Evolutionary conservation across 2,113 vertebrate species (phyloP).

Genomic region (Fregetta grallaria): DNA sequence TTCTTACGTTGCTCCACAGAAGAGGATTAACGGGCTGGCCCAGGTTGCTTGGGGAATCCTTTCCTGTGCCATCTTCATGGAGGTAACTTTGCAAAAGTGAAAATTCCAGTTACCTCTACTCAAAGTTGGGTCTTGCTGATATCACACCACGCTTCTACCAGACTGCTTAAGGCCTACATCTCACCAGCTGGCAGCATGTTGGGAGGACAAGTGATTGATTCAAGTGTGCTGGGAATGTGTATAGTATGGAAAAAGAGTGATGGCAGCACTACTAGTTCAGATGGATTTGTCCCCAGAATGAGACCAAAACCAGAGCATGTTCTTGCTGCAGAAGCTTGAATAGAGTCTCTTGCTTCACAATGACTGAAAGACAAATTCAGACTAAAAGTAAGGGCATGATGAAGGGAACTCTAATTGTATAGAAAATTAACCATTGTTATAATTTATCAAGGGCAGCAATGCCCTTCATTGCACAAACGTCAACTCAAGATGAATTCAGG

Average conservation of each 20-base stretch:
- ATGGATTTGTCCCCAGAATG: neutral
- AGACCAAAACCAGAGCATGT: neutral
- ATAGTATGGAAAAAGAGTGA: neutral
- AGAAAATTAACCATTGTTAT: slow-evolving; percentile 6
- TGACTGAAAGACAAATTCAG: slow-evolving; percentile 26
- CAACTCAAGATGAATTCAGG: neutral
- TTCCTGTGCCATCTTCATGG: neutral
- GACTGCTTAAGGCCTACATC: neutral
- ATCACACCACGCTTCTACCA: neutral
- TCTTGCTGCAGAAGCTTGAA: neutral
- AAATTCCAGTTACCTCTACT: neutral
- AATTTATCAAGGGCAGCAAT: neutral
- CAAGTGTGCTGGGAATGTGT: neutral
- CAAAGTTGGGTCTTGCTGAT: neutral
- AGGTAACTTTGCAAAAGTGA: neutral
- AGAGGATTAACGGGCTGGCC: neutral
- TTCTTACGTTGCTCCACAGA: neutral
- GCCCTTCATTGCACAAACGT: neutral
- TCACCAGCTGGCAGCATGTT: neutral
- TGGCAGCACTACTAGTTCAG: neutral
- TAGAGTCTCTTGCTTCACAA: neutral
- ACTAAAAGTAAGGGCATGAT: neutral
- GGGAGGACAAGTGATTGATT: neutral
- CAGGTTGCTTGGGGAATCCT: neutral
- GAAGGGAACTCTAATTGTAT: neutral